These are phyloP conservation scores for Caenorhabditis sp. DNA, from an alignment of 2,888 invertebrate genomes.

Conservation along the genomic window DNA sequence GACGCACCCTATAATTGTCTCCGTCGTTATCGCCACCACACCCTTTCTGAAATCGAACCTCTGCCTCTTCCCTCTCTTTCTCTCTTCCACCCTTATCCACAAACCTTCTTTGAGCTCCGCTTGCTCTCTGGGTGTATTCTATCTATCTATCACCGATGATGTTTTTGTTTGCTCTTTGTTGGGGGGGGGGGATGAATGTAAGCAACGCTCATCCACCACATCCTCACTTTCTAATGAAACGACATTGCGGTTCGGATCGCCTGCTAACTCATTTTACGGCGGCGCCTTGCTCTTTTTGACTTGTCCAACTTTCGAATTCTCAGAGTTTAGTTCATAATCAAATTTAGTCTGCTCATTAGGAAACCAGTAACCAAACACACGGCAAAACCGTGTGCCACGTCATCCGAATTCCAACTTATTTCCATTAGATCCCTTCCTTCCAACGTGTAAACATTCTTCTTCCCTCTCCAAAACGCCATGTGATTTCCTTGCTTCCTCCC, in stretches of 20 bases:
- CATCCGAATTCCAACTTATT: background rate
- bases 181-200: slow-evolving; percentile 18
- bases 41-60: background rate
- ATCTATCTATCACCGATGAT: slow-evolving; percentile 4
- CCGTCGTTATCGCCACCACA: background rate
- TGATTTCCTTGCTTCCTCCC: background rate
- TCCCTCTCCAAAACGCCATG: background rate
- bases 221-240: slow-evolving; percentile 45
- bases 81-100: background rate
- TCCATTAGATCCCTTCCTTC: background rate
- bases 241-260: slow-evolving; percentile 8
- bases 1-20: slow-evolving; percentile 11
- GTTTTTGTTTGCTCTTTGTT: slow-evolving; percentile 48
- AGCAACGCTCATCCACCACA: slow-evolving; percentile 14
- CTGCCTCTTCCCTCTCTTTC: slow-evolving; percentile 1
- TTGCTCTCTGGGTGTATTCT: slow-evolving; percentile 21
- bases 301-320: too few relatives aligned
- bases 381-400: background rate
- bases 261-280: background rate
- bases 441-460: slow-evolving; percentile 1
- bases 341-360: background rate
- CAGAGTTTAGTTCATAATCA: too few relatives aligned
- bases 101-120: slow-evolving; percentile 48
- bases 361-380: too few relatives aligned
- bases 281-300: too few relatives aligned